Evolutionary conservation across 2,113 vertebrate species (phyloP).

Genomic region (Catharus minimus): DNA sequence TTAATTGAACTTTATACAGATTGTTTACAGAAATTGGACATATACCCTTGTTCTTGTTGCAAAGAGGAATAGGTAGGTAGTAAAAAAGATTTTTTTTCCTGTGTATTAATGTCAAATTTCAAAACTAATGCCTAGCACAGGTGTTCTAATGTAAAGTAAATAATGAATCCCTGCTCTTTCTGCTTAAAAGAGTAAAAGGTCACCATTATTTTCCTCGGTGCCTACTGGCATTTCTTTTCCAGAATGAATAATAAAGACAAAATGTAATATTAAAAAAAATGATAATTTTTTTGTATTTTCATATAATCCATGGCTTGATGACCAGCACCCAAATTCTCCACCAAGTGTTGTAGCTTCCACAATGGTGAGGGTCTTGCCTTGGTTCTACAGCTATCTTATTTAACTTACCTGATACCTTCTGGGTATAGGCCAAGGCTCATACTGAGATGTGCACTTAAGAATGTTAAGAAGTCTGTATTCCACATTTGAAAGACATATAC

Average conservation of each 20-base stretch:
- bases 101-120: background rate
- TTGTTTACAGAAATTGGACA: background rate
- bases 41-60: background rate
- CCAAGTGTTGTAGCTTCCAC: accelerated
- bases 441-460: background rate
- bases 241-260: background rate
- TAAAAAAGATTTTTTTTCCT: background rate
- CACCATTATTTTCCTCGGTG: accelerated
- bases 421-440: accelerated
- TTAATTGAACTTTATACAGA: background rate
- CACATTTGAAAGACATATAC: background rate
- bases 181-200: background rate
- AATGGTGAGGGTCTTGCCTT: accelerated
- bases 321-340: background rate
- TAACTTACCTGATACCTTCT: background rate
- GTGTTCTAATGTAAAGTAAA: background rate
- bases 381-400: background rate
- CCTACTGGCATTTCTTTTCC: background rate
- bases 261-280: background rate
- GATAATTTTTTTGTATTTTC: background rate
- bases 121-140: background rate
- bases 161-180: accelerated
- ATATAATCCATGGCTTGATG: background rate
- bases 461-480: background rate
- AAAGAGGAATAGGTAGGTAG: accelerated